phyloP scores from a whole-genome alignment of 2,113 vertebrate genomes.

The Cynoglossus semilaevis region DNA sequence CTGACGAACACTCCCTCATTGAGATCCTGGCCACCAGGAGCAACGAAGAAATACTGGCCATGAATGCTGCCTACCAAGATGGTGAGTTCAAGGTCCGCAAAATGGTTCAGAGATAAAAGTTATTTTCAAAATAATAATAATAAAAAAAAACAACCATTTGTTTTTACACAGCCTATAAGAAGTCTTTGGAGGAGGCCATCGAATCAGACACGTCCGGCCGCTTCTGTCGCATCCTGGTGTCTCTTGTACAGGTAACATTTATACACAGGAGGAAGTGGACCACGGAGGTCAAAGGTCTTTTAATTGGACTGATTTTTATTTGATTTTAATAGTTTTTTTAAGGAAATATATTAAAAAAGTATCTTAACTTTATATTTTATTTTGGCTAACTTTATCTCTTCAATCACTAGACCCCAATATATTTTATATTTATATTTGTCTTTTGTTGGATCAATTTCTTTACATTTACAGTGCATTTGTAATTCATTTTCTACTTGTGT shows the following conservation, averaged over 20 bases:
- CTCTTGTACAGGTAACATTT: slow-evolving; percentile 85
- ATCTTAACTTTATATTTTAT: no score
- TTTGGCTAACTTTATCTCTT: no score
- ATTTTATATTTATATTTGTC: no score
- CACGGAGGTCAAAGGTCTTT: no score
- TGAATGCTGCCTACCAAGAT: slow-evolving; percentile 82
- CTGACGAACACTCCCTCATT: slow-evolving; percentile 89
- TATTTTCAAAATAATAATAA: background rate
- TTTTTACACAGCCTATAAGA: slow-evolving; percentile 81
- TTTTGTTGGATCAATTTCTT: no score
- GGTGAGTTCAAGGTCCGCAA: slow-evolving; percentile 65
- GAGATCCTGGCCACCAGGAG: slow-evolving; percentile 91
- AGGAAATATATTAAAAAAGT: no score
- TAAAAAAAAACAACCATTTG: background rate
- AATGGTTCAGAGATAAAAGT: background rate
- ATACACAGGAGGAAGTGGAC: slow-evolving; percentile 28
- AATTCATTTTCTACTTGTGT: no score
- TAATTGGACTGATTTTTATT: no score
- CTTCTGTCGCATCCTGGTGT: slow-evolving; percentile 89
- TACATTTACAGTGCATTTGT: no score
- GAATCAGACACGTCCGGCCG: slow-evolving; percentile 91
- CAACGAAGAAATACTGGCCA: slow-evolving; percentile 86
- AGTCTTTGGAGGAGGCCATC: slow-evolving; percentile 85
- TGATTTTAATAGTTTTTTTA: no score
- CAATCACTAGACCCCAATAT: no score